A percentile compares a stretch with the other conserved stretches of the same genome.
Conservation (phyloP, 2,888 invertebrate species). For the Gari tellinella region DNA sequence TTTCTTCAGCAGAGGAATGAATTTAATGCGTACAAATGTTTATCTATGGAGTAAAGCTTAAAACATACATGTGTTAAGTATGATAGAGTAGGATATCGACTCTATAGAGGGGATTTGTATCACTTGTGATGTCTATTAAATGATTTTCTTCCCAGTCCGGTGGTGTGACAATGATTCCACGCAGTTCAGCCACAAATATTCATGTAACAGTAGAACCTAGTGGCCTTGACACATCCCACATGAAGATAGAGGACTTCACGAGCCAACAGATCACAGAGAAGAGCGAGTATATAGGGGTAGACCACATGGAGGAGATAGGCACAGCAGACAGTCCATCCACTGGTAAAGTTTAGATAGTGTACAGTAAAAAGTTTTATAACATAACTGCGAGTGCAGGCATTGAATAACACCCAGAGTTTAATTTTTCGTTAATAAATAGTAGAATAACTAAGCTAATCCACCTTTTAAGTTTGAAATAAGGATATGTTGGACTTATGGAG, state of each 20-base stretch:
- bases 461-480: too few relatives aligned
- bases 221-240: slow-evolving; percentile 56
- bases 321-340: slow-evolving; percentile 37
- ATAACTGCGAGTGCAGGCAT: too few relatives aligned
- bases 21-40: too few relatives aligned
- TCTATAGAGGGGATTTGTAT: too few relatives aligned
- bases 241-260: slow-evolving; percentile 72
- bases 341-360: background rate
- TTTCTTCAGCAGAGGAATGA: too few relatives aligned
- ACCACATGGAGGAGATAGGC: slow-evolving; percentile 58
- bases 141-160: background rate
- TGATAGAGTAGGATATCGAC: too few relatives aligned
- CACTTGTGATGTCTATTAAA: too few relatives aligned
- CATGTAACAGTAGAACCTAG: slow-evolving; percentile 62
- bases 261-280: slow-evolving; percentile 64
- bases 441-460: background rate
- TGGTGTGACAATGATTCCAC: slow-evolving; percentile 15
- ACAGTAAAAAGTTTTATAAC: too few relatives aligned
- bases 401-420: too few relatives aligned
- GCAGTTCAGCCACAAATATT: slow-evolving; percentile 25
- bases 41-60: too few relatives aligned
- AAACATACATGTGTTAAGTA: too few relatives aligned
- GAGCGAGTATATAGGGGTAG: slow-evolving; percentile 41
- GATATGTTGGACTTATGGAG: too few relatives aligned
- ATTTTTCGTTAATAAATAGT: background rate